Conservation (phyloP, 2,113 vertebrate genomes). For the Halichoeres trimaculatus region DNA sequence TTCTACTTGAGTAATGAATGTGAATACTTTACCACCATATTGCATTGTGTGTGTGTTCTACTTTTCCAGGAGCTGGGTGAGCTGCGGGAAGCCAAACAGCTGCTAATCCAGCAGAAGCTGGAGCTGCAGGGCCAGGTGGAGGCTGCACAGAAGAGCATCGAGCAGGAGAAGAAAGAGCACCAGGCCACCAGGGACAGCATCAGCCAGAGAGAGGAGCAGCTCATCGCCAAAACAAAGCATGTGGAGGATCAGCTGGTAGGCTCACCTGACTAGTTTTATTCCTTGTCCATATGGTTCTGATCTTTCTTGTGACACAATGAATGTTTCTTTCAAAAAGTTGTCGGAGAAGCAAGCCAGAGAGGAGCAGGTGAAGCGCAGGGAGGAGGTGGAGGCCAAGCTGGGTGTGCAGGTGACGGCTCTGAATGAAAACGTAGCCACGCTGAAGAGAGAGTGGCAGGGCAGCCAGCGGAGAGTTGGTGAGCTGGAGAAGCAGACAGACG, state of each 20-base stretch:
- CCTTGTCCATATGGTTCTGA: background rate
- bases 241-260: constrained; percentile 85
- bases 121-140: constrained; percentile 91
- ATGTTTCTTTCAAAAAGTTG: constrained; percentile 70
- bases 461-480: constrained; percentile 91
- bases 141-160: constrained; percentile 78
- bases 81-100: constrained; percentile 91
- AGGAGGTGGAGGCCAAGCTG: constrained; percentile 89
- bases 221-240: constrained; percentile 84
- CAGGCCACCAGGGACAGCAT: constrained; percentile 85
- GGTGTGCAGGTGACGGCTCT: constrained; percentile 91
- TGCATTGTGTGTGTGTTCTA: constrained; percentile 4
- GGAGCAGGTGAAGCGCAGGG: constrained; percentile 85
- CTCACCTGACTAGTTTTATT: background rate
- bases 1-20: no score
- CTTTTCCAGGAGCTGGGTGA: constrained; percentile 86
- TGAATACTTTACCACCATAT: no score
- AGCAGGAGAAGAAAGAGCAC: constrained; percentile 88
- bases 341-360: constrained; percentile 89
- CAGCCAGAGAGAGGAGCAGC: constrained; percentile 86
- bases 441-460: constrained; percentile 97
- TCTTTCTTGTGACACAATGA: background rate
- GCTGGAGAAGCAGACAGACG: constrained; percentile 96
- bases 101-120: constrained; percentile 96
- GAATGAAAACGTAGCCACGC: constrained; percentile 94